A percentile compares a stretch with the other conserved stretches of the same genome.
Evolutionary conservation across 2,888 invertebrate species (phyloP).

Genomic region (Caenorhabditis macrosperma): DNA sequence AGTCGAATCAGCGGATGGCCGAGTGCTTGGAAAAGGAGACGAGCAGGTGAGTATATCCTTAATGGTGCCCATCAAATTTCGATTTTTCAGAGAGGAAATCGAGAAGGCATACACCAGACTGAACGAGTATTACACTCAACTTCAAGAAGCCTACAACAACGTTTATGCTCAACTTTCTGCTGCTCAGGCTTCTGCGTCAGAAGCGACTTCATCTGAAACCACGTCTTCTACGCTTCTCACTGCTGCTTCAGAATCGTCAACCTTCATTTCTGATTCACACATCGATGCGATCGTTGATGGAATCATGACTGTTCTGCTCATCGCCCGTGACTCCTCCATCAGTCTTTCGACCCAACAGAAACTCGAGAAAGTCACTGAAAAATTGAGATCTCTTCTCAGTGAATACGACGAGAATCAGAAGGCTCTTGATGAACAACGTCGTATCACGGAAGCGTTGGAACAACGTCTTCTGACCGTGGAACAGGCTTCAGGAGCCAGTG

Average conservation of each 20-base stretch:
- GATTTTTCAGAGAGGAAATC: slow-evolving; percentile 69
- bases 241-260: not conserved
- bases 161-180: slow-evolving; percentile 62
- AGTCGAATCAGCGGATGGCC: slow-evolving; percentile 68
- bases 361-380: slow-evolving; percentile 39
- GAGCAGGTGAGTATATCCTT: no score
- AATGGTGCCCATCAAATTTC: no score
- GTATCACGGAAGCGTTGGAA: slow-evolving; percentile 56
- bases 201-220: not conserved
- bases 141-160: slow-evolving; percentile 69
- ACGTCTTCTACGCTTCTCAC: not conserved
- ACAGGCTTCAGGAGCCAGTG: not conserved
- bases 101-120: slow-evolving; percentile 70
- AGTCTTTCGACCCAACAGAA: slow-evolving; percentile 24
- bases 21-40: slow-evolving; percentile 72
- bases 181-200: not conserved
- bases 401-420: slow-evolving; percentile 47
- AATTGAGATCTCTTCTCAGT: slow-evolving; percentile 23
- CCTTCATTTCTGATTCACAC: not conserved
- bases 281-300: slow-evolving; percentile 31
- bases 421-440: slow-evolving; percentile 57
- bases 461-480: slow-evolving; percentile 52
- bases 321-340: slow-evolving; percentile 10
- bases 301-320: slow-evolving; percentile 44
- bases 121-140: slow-evolving; percentile 69